These are phyloP conservation scores for Semotilus atromaculatus DNA, from an alignment of 2,797 vertebrate genomes.

Conservation along the genomic window DNA sequence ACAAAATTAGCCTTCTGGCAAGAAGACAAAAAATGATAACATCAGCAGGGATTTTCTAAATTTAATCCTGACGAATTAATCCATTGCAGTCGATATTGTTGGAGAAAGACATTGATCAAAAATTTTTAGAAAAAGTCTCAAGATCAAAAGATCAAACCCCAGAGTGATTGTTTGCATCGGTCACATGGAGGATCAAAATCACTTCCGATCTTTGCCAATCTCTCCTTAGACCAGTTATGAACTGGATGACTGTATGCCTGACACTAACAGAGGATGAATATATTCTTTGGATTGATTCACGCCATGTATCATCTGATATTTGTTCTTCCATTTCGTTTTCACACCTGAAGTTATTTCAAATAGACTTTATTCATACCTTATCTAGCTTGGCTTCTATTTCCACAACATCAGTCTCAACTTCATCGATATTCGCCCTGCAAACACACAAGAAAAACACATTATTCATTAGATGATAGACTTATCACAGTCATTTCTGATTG, in stretches of 20 bases:
- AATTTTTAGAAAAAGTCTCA: too few species aligned
- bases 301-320: not conserved
- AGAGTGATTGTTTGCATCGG: not conserved
- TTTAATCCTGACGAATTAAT: too few species aligned
- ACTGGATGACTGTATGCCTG: not conserved
- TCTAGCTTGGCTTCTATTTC: conserved; percentile 88
- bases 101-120: not conserved
- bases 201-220: not conserved
- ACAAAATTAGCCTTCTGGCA: not conserved
- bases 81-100: not conserved
- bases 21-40: not conserved
- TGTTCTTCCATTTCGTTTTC: not conserved
- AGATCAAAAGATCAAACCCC: not conserved
- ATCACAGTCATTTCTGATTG: not conserved
- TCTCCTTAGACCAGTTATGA: not conserved
- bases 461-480: not conserved
- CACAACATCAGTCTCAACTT: conserved; percentile 89
- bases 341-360: not conserved
- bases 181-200: too few species aligned
- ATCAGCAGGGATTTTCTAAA: too few species aligned
- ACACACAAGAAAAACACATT: conserved; percentile 25
- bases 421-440: conserved; percentile 86
- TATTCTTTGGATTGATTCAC: not conserved
- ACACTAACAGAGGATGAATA: not conserved
- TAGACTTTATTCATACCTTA: conserved; percentile 73